Conservation (phyloP, 2,797 vertebrate species). For the Varecia variegata region DNA sequence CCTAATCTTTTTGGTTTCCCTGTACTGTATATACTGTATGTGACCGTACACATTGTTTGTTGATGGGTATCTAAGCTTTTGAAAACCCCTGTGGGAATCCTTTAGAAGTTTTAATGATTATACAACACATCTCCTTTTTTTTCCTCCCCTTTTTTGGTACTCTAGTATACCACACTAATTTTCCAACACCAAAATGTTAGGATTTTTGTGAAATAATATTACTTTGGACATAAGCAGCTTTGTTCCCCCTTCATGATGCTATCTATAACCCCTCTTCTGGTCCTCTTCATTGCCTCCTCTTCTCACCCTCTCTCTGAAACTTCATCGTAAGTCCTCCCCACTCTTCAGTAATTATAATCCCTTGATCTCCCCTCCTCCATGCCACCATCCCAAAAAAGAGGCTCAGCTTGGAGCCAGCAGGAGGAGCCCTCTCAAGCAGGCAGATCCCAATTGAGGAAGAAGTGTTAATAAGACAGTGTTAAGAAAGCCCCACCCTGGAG, state of each 20-base stretch:
- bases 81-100: not conserved
- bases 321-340: not conserved
- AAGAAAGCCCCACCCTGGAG: not conserved
- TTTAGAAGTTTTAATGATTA: not conserved
- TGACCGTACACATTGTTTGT: not conserved
- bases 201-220: not conserved
- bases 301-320: not conserved
- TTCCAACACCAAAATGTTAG: not conserved
- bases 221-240: not conserved
- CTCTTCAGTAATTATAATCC: not conserved
- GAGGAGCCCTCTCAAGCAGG: not conserved
- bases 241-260: not conserved
- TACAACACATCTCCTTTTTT: not conserved
- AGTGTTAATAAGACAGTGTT: not conserved
- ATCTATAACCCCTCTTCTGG: not conserved
- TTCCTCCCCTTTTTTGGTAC: not conserved
- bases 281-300: not conserved
- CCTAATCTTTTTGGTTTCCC: not conserved
- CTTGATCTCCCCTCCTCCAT: not conserved
- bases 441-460: not conserved
- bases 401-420: not conserved
- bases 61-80: not conserved
- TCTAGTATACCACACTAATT: not conserved
- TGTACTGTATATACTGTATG: not conserved
- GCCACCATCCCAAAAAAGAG: not conserved